Evolutionary conservation across 1,140 invertebrate species (phyloP).

Genomic region (Brachionus manjavacas): DNA sequence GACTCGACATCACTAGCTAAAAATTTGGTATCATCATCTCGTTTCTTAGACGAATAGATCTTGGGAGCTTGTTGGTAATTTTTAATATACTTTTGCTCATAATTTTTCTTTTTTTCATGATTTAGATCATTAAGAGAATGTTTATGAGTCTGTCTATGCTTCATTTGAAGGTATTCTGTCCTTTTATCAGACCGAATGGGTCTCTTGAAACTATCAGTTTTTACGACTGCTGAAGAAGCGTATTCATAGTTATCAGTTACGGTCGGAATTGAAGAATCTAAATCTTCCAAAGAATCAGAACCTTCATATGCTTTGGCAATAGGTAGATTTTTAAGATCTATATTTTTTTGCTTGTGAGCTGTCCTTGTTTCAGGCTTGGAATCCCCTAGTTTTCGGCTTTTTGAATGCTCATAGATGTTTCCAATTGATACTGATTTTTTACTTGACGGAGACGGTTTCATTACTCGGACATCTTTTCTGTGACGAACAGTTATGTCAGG

Average conservation of each 20-base stretch:
- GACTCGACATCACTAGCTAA: neutral
- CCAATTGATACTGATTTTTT: slow-evolving; percentile 20
- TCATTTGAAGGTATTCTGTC: neutral
- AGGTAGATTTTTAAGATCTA: neutral
- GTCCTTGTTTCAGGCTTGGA: neutral
- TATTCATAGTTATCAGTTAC: neutral
- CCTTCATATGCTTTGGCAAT: slow-evolving; percentile 27
- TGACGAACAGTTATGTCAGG: neutral
- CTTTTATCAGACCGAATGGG: neutral
- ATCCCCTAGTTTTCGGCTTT: neutral
- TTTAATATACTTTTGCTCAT: neutral
- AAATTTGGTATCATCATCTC: neutral
- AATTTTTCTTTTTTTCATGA: neutral
- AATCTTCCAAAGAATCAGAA: slow-evolving; percentile 7
- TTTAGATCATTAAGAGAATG: neutral
- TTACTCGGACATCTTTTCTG: neutral
- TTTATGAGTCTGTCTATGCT: neutral
- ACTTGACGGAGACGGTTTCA: neutral
- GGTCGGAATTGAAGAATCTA: neutral
- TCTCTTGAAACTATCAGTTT: neutral
- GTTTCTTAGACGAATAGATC: neutral
- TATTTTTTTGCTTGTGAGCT: neutral
- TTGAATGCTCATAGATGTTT: neutral
- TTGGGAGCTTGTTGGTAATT: neutral
- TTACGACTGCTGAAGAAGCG: neutral